A percentile compares a stretch with the other conserved stretches of the same genome.
These are phyloP conservation scores for Okamejei kenojei DNA, from an alignment of 2,797 vertebrate species.

Conservation along the genomic window DNA sequence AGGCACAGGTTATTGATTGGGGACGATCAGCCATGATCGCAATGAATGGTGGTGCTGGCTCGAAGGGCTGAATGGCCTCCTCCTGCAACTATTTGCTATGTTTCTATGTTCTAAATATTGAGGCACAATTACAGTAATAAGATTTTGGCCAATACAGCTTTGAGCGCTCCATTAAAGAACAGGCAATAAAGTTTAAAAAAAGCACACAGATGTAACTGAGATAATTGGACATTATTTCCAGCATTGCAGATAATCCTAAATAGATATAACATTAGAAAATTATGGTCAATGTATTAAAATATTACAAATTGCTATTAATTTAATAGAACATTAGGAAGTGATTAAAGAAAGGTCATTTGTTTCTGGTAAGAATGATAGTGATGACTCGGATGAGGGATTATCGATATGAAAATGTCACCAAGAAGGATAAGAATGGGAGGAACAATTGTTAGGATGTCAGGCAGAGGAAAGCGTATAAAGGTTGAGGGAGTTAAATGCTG, in stretches of 20 bases:
- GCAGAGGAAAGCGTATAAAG: no score
- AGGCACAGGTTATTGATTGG: no score
- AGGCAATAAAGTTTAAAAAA: neutral
- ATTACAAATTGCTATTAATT: no score
- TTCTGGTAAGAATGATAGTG: neutral
- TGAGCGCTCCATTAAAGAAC: neutral
- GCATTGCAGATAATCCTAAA: neutral
- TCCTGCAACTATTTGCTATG: no score
- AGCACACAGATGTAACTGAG: neutral
- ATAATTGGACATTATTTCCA: neutral
- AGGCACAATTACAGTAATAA: neutral
- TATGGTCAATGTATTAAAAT: no score
- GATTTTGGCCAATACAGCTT: neutral
- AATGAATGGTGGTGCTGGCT: no score
- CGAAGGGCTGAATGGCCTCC: no score
- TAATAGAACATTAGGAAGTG: neutral
- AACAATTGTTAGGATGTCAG: neutral
- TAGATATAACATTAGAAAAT: neutral
- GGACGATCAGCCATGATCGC: no score
- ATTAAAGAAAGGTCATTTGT: neutral
- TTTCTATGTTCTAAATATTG: neutral
- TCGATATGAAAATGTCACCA: neutral
- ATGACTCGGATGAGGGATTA: neutral
- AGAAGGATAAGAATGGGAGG: neutral
- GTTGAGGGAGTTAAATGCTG: neutral